These are phyloP conservation scores for Epinotia brunnichana DNA, from an alignment of 2,888 invertebrate genomes.

Conservation along the genomic window DNA sequence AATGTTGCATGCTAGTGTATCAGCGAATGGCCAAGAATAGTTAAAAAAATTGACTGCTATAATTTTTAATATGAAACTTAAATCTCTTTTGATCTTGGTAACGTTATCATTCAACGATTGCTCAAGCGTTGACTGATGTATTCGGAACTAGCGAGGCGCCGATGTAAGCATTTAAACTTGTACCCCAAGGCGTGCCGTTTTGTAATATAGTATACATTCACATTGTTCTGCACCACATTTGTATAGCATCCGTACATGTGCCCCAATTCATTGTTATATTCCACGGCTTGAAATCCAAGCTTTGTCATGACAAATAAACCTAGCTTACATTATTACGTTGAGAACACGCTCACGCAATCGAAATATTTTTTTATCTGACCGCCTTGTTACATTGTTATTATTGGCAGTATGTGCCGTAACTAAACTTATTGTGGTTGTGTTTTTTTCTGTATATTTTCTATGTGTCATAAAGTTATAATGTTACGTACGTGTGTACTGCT, in stretches of 20 bases:
- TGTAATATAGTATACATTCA: conserved; percentile 37
- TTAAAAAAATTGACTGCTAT: conserved; percentile 44
- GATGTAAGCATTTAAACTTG: conserved; percentile 53
- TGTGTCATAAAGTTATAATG: conserved; percentile 10
- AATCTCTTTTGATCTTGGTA: conserved; percentile 40
- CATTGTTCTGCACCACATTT: conserved; percentile 52
- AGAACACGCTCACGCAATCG: conserved; percentile 9
- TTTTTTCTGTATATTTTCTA: conserved; percentile 7
- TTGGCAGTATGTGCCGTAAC: conserved; percentile 23
- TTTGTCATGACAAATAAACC: conserved; percentile 37
- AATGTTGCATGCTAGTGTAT: conserved; percentile 75
- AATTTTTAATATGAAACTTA: conserved; percentile 47
- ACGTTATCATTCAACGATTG: conserved; percentile 68
- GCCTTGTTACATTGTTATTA: conserved; percentile 12
- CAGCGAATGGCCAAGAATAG: conserved; percentile 55
- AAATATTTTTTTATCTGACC: neutral
- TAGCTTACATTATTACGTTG: neutral
- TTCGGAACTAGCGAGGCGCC: conserved; percentile 49
- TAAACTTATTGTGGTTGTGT: conserved; percentile 32
- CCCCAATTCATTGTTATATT: conserved; percentile 66
- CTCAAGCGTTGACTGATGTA: conserved; percentile 76
- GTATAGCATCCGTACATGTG: conserved; percentile 63
- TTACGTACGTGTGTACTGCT: conserved; percentile 13
- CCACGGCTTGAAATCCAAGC: conserved; percentile 7
- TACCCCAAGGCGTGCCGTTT: conserved; percentile 44